phyloP scores from a whole-genome alignment of 2,113 vertebrate genomes.

The Syngnathus typhle region DNA sequence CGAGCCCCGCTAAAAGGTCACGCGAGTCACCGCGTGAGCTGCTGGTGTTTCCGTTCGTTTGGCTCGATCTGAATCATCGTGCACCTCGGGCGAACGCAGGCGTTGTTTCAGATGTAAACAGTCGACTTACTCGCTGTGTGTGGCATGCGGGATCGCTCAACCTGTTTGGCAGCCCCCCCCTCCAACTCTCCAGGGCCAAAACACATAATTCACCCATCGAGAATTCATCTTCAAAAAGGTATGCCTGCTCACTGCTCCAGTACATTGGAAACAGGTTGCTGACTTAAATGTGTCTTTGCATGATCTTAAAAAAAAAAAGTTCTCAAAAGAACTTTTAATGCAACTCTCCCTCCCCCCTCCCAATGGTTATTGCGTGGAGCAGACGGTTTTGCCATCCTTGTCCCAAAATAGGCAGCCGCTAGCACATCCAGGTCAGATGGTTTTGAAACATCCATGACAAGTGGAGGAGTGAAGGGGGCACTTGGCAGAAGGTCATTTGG shows the following conservation, averaged over 20 bases:
- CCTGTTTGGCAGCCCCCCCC: slow-evolving; percentile 55
- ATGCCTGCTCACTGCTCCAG: slow-evolving; percentile 16
- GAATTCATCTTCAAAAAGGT: slow-evolving; percentile 28
- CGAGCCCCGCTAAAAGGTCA: not conserved
- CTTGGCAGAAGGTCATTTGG: slow-evolving; percentile 21
- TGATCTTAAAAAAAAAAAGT: too few relatives aligned
- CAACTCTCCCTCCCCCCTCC: slow-evolving; percentile 12
- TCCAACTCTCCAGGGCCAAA: slow-evolving; percentile 12
- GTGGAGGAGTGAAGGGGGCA: slow-evolving; percentile 39
- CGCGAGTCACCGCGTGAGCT: not conserved
- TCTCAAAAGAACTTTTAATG: too few relatives aligned
- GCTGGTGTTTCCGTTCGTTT: slow-evolving; percentile 4
- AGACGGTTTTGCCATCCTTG: slow-evolving; percentile 69
- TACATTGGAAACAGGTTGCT: not conserved
- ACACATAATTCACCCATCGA: slow-evolving; percentile 23
- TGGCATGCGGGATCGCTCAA: slow-evolving; percentile 50
- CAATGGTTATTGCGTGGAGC: slow-evolving; percentile 43
- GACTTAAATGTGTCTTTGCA: not conserved
- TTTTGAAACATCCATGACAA: slow-evolving; percentile 71
- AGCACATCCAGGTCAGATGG: slow-evolving; percentile 66
- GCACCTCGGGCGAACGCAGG: slow-evolving; percentile 12
- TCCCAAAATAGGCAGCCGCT: slow-evolving; percentile 66
- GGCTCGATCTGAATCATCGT: slow-evolving; percentile 4
- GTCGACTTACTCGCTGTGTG: slow-evolving; percentile 21
- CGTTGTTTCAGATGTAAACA: slow-evolving; percentile 43